Base-by-base conservation (phyloP, 1,140 invertebrate genomes). In the Pollicipes pollicipes region DNA sequence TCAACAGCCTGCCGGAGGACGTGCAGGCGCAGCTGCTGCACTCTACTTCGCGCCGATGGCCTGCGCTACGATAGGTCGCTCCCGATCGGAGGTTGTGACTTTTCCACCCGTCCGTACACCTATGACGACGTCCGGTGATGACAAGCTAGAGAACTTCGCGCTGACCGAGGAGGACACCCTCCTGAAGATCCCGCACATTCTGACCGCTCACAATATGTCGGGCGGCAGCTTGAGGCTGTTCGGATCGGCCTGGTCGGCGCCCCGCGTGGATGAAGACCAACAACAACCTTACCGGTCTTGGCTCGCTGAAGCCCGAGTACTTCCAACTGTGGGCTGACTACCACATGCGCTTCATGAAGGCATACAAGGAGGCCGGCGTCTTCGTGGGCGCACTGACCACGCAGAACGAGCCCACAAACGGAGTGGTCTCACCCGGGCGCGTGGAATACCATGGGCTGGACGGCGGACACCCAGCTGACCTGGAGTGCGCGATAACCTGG, bases 201-300 rank as follows among this genome's bases (percentile, higher is more conserved):
- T 84, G 71, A 72, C 78, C 73, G 86, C 86, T 21, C 74, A 78
- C 64, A 70, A 76, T 29, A 66, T 85, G 30, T 80, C 76, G 67
- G 72, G 76, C 10, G 74, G n/a, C n/a, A n/a, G 79, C 69, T 73
- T 86, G 76, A 75, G 82, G 71, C 79, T 93, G 1, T 80, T 93
- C 72, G 85, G 84, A 0, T 84, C 86, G 21, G 84, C 89, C 0
- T 97, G 94, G 94, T 88, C 87, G 70, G 84, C 93, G 0, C 95
- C 95, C n/a, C 0, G 79, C 82, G 8, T 97, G 93, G 93, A 97
- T 97, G 93, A 97, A 97, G 80, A 88, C 86, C 0, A 91, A 89
- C 75, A 81, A 87, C 30, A 79, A 78, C 69, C 80, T 84, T 74
- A 81, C 78, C 71, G 84, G 84, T 21, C 76, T 78, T 29, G 85